Conservation (phyloP, 2,113 vertebrate genomes). For the Mustela nigripes region DNA sequence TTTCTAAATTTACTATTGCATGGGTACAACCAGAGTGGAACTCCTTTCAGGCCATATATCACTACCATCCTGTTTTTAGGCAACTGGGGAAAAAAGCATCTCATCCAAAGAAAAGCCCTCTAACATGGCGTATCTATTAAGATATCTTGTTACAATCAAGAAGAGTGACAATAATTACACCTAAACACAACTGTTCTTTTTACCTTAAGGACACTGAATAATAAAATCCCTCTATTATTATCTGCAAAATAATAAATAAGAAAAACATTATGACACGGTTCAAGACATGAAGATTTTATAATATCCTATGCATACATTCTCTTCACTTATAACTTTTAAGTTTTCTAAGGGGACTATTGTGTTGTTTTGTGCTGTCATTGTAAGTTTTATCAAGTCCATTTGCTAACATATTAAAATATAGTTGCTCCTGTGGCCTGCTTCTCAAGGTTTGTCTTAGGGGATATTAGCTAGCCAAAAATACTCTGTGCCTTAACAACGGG, state of each 20-base stretch:
- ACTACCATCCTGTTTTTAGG: neutral
- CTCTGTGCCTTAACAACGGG: neutral
- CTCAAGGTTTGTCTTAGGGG: neutral
- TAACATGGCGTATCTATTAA: neutral
- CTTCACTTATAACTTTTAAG: neutral
- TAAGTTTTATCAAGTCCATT: neutral
- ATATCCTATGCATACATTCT: neutral
- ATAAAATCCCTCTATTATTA: neutral
- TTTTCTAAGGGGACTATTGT: neutral
- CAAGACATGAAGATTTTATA: neutral
- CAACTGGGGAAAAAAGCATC: neutral
- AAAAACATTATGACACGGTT: neutral
- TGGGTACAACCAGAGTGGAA: neutral
- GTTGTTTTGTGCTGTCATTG: neutral
- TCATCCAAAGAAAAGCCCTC: neutral
- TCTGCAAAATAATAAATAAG: neutral
- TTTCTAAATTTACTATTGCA: conserved; percentile 32
- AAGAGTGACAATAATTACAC: neutral
- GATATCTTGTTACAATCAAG: neutral
- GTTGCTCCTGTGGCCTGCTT: neutral
- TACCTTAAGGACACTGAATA: neutral
- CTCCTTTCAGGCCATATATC: neutral
- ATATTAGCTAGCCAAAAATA: neutral
- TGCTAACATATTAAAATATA: conserved; percentile 8
- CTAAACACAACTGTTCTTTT: neutral